These are phyloP conservation scores for Leptoclinus maculatus DNA, from an alignment of 2,797 vertebrate genomes.

Conservation along the genomic window DNA sequence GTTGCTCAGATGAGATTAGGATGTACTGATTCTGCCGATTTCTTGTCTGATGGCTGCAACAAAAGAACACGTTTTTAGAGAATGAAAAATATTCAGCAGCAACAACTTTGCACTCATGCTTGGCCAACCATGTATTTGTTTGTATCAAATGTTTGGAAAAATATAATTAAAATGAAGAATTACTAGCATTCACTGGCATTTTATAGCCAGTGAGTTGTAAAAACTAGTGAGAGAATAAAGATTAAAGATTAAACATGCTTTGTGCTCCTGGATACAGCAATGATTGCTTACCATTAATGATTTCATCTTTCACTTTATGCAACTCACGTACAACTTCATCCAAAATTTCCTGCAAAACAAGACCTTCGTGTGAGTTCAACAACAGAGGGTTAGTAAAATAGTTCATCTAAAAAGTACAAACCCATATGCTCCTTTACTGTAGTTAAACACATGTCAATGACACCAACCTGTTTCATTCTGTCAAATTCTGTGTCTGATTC, in stretches of 20 bases:
- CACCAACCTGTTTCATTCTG: conserved; percentile 97
- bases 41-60: conserved; percentile 96
- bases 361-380: neutral
- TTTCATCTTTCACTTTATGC: conserved; percentile 99
- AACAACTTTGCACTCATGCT: too few species aligned
- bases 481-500: conserved; percentile 97
- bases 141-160: neutral
- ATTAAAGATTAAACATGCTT: conserved; percentile 11
- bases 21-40: conserved; percentile 95
- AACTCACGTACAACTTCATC: conserved; percentile 98
- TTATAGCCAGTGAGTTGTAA: neutral
- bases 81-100: neutral
- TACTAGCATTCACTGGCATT: too few species aligned
- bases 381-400: neutral
- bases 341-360: conserved; percentile 92
- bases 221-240: neutral
- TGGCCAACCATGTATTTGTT: neutral
- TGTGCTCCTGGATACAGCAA: neutral
- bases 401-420: neutral
- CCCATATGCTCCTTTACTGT: neutral
- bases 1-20: conserved; percentile 86
- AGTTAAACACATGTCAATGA: neutral
- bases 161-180: neutral
- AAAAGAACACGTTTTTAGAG: neutral
- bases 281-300: conserved; percentile 93